A percentile compares a stretch with the other conserved stretches of the same genome.
These are phyloP conservation scores for Drosophila ambigua DNA, from an alignment of 1,140 invertebrate genomes.

Conservation along the genomic window DNA sequence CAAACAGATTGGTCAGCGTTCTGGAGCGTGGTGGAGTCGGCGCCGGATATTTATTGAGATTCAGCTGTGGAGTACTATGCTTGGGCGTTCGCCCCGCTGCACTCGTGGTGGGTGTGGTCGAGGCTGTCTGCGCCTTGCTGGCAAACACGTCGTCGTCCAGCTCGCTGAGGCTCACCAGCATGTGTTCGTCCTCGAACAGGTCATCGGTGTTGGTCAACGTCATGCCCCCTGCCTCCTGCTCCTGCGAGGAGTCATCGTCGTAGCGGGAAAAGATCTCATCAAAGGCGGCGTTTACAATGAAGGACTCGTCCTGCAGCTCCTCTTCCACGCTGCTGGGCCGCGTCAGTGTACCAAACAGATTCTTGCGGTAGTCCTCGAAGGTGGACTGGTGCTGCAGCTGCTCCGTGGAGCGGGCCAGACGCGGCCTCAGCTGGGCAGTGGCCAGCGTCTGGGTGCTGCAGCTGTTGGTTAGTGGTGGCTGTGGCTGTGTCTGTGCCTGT, in stretches of 20 bases:
- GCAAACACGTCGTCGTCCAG: slow-evolving; percentile 75
- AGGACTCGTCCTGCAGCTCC: slow-evolving; percentile 66
- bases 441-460: slow-evolving; percentile 69
- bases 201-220: slow-evolving; percentile 63
- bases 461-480: slow-evolving; percentile 59
- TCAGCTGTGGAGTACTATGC: slow-evolving; percentile 54
- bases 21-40: slow-evolving; percentile 66
- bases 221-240: slow-evolving; percentile 22
- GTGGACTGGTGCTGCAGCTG: slow-evolving; percentile 54
- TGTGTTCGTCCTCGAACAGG: slow-evolving; percentile 68
- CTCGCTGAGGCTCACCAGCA: slow-evolving; percentile 74
- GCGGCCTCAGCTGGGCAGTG: slow-evolving; percentile 10
- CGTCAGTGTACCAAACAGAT: slow-evolving; percentile 73
- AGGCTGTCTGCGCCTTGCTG: slow-evolving; percentile 56
- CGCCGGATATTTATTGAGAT: slow-evolving; percentile 58
- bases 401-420: slow-evolving; percentile 37
- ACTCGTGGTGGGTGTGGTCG: slow-evolving; percentile 54
- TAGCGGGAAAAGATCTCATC: slow-evolving; percentile 78
- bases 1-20: slow-evolving; percentile 73
- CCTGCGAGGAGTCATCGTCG: slow-evolving; percentile 53
- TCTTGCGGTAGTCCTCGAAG: slow-evolving; percentile 80
- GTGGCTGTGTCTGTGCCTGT: slow-evolving; percentile 43
- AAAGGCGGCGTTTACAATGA: slow-evolving; percentile 78
- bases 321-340: slow-evolving; percentile 50
- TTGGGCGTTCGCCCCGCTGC: slow-evolving; percentile 64